phyloP scores from a whole-genome alignment of 2,888 invertebrate genomes.

The Hydriomena furcata region DNA sequence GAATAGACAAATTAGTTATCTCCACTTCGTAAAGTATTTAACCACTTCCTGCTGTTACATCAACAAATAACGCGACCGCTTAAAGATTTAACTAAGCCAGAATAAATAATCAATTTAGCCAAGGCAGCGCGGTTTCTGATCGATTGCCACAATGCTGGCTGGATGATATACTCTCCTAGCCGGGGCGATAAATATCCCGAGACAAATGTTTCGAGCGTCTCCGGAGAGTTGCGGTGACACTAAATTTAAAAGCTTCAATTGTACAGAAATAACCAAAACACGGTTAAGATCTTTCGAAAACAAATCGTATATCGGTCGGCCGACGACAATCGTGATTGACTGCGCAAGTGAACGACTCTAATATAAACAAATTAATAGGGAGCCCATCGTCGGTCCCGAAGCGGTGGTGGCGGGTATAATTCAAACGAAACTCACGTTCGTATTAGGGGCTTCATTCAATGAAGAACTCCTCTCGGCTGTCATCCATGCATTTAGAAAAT shows the following conservation, averaged over 20 bases:
- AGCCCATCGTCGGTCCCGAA: conserved; percentile 50
- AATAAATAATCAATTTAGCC: conserved; percentile 81
- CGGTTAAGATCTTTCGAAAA: conserved; percentile 82
- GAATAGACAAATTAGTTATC: conserved; percentile 51
- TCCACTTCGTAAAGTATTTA: conserved; percentile 58
- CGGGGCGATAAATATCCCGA: conserved; percentile 79
- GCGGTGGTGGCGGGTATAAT: conserved; percentile 50
- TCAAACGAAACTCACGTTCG: conserved; percentile 48
- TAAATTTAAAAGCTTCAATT: conserved; percentile 83
- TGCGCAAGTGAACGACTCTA: conserved; percentile 81
- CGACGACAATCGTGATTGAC: conserved; percentile 82
- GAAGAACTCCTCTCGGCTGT: conserved; percentile 50
- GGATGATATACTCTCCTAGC: conserved; percentile 79
- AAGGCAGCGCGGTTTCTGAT: conserved; percentile 75
- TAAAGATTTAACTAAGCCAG: conserved; percentile 77
- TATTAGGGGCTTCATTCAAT: conserved; percentile 49
- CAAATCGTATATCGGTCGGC: conserved; percentile 81
- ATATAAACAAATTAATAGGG: conserved; percentile 83
- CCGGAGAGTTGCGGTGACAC: conserved; percentile 81
- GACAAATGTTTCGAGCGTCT: conserved; percentile 81
- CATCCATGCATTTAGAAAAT: conserved; percentile 65
- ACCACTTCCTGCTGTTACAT: conserved; percentile 65
- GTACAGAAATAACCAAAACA: conserved; percentile 83
- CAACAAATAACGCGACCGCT: conserved; percentile 73
- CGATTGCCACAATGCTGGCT: conserved; percentile 79